Conservation (phyloP, 2,888 invertebrate species). For the Xanthia icteritia region DNA sequence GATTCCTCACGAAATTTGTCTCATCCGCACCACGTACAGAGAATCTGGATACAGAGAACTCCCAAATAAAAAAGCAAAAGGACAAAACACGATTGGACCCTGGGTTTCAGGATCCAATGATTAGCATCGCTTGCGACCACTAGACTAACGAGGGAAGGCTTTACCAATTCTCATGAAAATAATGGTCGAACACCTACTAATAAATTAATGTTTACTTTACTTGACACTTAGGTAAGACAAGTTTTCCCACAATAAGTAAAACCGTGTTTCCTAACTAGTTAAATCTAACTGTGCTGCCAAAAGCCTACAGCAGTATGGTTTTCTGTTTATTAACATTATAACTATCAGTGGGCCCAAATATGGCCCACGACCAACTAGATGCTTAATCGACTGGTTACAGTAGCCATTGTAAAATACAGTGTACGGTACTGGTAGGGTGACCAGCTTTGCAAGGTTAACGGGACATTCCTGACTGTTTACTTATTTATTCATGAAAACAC, state of each 20-base stretch:
- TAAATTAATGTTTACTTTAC: too few species aligned
- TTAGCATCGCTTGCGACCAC: neutral
- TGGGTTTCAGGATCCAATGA: too few species aligned
- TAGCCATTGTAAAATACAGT: slow-evolving; percentile 61
- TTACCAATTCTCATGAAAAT: neutral
- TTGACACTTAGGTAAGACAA: neutral
- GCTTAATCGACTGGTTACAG: slow-evolving; percentile 62
- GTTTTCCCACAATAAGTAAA: slow-evolving; percentile 7
- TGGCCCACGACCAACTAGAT: slow-evolving; percentile 57
- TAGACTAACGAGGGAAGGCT: too few species aligned
- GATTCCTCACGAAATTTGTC: too few species aligned
- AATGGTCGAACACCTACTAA: neutral
- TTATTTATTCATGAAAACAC: neutral
- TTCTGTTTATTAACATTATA: slow-evolving; percentile 62
- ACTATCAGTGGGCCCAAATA: slow-evolving; percentile 65
- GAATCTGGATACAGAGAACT: neutral
- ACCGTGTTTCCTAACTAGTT: slow-evolving; percentile 4
- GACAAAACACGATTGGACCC: neutral
- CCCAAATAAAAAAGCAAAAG: neutral
- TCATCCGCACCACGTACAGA: too few species aligned
- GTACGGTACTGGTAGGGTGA: slow-evolving; percentile 33
- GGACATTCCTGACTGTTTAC: slow-evolving; percentile 19
- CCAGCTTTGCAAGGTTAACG: neutral
- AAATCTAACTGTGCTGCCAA: slow-evolving; percentile 35
- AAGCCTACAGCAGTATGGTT: slow-evolving; percentile 41